Percentiles rank a stretch among this genome's conserved stretches.
Conservation (phyloP, 2,888 invertebrate species). For the Hemicrepidius hirtus region DNA sequence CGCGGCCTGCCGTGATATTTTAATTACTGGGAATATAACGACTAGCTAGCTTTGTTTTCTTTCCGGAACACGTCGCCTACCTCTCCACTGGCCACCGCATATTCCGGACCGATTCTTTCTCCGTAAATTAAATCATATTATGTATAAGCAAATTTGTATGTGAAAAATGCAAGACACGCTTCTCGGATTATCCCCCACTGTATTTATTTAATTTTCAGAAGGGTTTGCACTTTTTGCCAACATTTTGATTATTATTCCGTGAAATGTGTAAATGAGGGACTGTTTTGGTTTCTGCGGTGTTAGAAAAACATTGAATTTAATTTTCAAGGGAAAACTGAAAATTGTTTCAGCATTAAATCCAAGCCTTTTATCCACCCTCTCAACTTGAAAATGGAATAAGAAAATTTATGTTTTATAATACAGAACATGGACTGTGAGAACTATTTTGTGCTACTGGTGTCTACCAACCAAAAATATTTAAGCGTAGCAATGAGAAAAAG, state of each 20-base stretch:
- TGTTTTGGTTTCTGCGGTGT: no score
- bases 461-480: no score
- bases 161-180: slow-evolving; percentile 28
- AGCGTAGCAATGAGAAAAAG: no score
- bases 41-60: slow-evolving; percentile 52
- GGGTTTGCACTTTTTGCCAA: background rate
- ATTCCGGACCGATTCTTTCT: slow-evolving; percentile 46
- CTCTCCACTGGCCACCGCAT: slow-evolving; percentile 51
- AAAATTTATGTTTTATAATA: no score
- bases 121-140: slow-evolving; percentile 44
- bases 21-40: slow-evolving; percentile 58
- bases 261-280: no score
- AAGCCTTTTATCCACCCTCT: no score
- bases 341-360: no score
- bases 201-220: background rate
- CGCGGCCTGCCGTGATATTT: slow-evolving; percentile 59
- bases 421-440: no score
- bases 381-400: no score
- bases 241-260: background rate
- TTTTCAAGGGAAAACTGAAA: no score
- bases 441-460: no score
- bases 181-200: background rate
- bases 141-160: slow-evolving; percentile 1
- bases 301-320: no score
- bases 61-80: slow-evolving; percentile 56